Evolutionary conservation across 2,797 vertebrate genomes (phyloP).

Genomic region (Muraenolepis orangiensis): DNA sequence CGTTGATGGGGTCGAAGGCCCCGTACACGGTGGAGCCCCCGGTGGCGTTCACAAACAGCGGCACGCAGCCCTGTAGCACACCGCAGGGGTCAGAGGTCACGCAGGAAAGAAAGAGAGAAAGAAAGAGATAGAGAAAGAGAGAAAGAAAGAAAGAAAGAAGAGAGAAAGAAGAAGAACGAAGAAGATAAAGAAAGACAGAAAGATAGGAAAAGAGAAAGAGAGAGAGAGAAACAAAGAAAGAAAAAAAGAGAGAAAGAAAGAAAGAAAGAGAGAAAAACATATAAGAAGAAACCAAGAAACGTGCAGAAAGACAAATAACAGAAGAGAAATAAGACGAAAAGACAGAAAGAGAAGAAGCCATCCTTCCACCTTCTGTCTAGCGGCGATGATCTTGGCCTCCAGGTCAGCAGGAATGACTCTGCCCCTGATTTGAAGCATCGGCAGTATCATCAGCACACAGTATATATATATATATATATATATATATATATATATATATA

Average conservation of each 20-base stretch:
- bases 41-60: constrained; percentile 95
- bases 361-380: constrained; percentile 87
- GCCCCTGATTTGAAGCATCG: constrained; percentile 73
- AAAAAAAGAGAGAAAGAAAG: not conserved
- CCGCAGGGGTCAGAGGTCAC: not conserved
- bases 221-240: not conserved
- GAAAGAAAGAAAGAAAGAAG: not conserved
- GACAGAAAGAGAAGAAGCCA: not conserved
- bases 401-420: constrained; percentile 96
- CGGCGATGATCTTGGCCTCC: constrained; percentile 92
- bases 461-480: not conserved
- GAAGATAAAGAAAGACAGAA: not conserved
- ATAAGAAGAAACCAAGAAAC: not conserved
- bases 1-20: constrained; percentile 95
- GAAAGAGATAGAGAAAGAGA: not conserved
- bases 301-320: too few relatives aligned
- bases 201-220: not conserved
- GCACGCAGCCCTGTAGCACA: constrained; percentile 82
- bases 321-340: not conserved
- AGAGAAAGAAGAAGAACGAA: not conserved
- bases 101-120: not conserved
- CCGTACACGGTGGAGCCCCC: constrained; percentile 95
- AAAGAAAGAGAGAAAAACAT: not conserved
- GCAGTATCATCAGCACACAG: not conserved
- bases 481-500: too few relatives aligned